Evolutionary conservation across 2,113 vertebrate genomes (phyloP).

Genomic region (Seriola dumerili): DNA sequence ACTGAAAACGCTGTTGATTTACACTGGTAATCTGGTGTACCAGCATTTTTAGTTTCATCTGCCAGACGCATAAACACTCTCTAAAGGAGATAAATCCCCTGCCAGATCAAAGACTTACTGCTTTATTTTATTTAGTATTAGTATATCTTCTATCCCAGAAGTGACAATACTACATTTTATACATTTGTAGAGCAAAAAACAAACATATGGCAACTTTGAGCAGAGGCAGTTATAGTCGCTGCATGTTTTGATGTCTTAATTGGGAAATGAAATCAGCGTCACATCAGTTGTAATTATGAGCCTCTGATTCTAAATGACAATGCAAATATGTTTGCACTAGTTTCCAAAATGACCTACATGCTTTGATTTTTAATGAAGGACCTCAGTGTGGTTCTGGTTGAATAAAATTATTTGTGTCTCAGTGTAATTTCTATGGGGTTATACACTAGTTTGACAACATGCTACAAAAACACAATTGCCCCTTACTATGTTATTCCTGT

Average conservation of each 20-base stretch:
- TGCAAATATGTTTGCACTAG: constrained; percentile 40
- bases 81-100: constrained; percentile 7
- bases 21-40: not conserved
- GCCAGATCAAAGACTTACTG: constrained; percentile 7
- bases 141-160: not conserved
- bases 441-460: not conserved
- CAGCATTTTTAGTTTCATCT: not conserved
- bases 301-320: constrained; percentile 43
- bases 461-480: not conserved
- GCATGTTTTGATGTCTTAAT: constrained; percentile 30
- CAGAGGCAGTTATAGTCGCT: not conserved
- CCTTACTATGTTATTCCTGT: not conserved
- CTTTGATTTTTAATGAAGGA: constrained; percentile 61
- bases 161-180: not conserved
- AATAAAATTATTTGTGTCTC: constrained; percentile 30
- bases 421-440: not conserved
- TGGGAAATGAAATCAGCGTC: constrained; percentile 26
- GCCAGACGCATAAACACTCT: constrained; percentile 10
- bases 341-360: constrained; percentile 63
- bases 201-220: not conserved
- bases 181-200: not conserved
- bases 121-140: not conserved
- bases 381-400: not conserved
- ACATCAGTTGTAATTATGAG: constrained; percentile 32
- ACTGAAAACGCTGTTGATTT: constrained; percentile 8